Percentiles rank a stretch among this genome's conserved stretches.
Conservation (phyloP, 2,113 vertebrate species). For the Erinaceus europaeus region DNA sequence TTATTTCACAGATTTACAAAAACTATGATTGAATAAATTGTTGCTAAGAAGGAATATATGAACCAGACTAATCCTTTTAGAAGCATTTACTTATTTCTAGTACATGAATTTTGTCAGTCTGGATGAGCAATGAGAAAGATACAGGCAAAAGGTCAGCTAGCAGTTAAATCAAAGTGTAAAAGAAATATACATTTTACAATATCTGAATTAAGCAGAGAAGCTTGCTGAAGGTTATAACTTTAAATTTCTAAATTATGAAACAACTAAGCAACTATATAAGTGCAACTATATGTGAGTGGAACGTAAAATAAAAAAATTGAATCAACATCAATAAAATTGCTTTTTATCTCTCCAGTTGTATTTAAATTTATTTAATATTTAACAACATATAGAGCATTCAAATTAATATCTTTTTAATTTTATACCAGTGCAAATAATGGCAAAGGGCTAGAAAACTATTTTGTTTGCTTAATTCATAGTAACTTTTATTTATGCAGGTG, state of each 20-base stretch:
- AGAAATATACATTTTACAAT: background rate
- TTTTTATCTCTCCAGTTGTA: background rate
- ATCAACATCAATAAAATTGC: background rate
- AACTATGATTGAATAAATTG: background rate
- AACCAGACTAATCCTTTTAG: slow-evolving; percentile 13
- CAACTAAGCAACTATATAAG: background rate
- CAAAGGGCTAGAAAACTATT: slow-evolving; percentile 69
- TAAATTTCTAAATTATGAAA: background rate
- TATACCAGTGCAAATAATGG: slow-evolving; percentile 60
- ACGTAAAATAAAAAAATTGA: slow-evolving; percentile 32
- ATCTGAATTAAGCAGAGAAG: background rate
- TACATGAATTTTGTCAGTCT: background rate
- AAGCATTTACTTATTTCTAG: background rate
- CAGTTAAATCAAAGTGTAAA: background rate
- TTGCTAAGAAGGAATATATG: background rate
- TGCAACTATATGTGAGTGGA: slow-evolving; percentile 18
- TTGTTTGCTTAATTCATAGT: slow-evolving; percentile 65
- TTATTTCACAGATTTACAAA: slow-evolving; percentile 21
- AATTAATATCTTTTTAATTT: slow-evolving; percentile 57
- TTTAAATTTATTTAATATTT: slow-evolving; percentile 45
- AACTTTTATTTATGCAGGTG: slow-evolving; percentile 56
- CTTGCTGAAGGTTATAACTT: background rate
- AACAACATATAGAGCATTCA: slow-evolving; percentile 69
- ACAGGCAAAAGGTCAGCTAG: background rate
- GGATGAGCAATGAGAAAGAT: background rate